Base-by-base conservation (phyloP, 2,888 invertebrate species). In the Coremacera marginata region DNA sequence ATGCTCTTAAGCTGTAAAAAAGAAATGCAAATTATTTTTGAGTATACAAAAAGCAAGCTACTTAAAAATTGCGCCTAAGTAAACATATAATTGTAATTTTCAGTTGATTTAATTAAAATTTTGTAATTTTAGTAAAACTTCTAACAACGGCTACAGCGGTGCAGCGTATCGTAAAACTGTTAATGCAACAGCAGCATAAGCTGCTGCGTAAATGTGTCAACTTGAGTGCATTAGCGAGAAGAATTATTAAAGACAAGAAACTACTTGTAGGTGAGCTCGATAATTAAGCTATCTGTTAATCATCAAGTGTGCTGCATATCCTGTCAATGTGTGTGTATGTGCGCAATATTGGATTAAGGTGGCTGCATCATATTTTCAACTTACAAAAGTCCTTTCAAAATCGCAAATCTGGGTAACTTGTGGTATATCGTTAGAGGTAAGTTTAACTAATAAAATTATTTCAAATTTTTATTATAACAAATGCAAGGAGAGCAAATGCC, bases 101-200 rank as follows among this genome's bases (percentile, higher is more conserved):
- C 0, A 25, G 3, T 5, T 8, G 11, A 22, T 25, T 14, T 3
- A 60, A 60, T 60, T 49, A 60, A 31, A 67, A 22, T 57, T 73
- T 75, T 31, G 70, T 71, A 71, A 5, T 79, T 75, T 3, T 74
- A 82, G 82, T 77, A 78, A 82, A 82, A 82, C 79, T 77, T 80
- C 80, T 79, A 86, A 89, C 85, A 88, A 89, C 89, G 89, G 89
- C 89, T 88, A 87, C 89, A 87, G 86, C 87, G 82, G 86, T 87
- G 87, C 87, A 89, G 84, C 85, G 89, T 79, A 86, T 89, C 81
- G 80, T 86, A 81, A 85, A 88, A 87, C 83, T 89, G 85, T 87
- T 88, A 82, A 89, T 89, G 86, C 87, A 86, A 87, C 81, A 87
- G 84, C 88, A 89, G 85, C 86, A 87, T 79, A 89, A 89, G 83